A percentile compares a stretch with the other conserved stretches of the same genome.
These are phyloP conservation scores for Manis crassicaudata DNA, from an alignment of 2,797 vertebrate genomes.

Conservation along the genomic window DNA sequence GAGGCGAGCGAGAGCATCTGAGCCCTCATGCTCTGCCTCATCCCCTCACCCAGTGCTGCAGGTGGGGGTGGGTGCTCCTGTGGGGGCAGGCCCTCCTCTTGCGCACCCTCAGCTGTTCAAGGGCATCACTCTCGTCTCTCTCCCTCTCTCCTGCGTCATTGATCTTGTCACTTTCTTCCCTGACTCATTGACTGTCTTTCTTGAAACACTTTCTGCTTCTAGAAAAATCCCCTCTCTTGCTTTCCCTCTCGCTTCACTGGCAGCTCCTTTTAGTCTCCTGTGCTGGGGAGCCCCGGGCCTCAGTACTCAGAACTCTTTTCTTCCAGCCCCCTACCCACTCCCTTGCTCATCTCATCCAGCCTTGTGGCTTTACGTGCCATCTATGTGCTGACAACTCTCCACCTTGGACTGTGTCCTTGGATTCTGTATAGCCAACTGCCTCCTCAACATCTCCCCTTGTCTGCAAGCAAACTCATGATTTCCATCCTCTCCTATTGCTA, in stretches of 20 bases:
- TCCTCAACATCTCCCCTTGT: not conserved
- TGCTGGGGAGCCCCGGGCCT: not conserved
- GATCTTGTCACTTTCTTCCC: not conserved
- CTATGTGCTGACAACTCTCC: not conserved
- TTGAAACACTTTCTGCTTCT: not conserved
- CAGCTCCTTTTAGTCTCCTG: not conserved
- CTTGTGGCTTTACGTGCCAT: not conserved
- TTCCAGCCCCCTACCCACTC: not conserved
- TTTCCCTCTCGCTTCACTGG: not conserved
- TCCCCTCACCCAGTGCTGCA: not conserved
- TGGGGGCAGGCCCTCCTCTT: not conserved
- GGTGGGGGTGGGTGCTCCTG: not conserved
- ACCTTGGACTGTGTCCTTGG: not conserved
- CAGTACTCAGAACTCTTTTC: not conserved
- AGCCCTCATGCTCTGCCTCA: not conserved
- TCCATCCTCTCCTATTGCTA: not conserved
- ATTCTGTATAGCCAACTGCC: not conserved
- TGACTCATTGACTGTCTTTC: not conserved
- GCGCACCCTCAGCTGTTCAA: not conserved
- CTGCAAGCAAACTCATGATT: not conserved
- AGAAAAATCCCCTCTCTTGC: not conserved
- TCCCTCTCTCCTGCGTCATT: not conserved
- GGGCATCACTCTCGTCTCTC: not conserved
- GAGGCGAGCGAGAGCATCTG: not conserved
- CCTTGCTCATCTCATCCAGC: not conserved